Conservation (phyloP, 2,888 invertebrate species). For the Metalampra italica region DNA sequence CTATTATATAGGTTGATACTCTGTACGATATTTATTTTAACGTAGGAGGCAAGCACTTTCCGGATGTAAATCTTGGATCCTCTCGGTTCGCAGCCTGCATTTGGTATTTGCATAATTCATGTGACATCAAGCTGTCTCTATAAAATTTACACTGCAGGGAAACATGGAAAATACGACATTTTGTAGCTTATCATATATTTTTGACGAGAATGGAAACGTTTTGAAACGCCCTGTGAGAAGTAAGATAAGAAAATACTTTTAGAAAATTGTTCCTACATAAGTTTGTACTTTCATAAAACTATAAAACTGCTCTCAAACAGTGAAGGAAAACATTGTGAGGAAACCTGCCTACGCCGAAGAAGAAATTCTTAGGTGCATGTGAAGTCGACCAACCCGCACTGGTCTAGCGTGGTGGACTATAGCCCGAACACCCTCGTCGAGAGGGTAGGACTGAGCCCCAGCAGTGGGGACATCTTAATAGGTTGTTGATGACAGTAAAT, state of each 20-base stretch:
- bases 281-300: not conserved
- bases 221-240: not conserved
- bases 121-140: constrained; percentile 55
- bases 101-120: constrained; percentile 65
- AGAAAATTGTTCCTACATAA: constrained; percentile 2
- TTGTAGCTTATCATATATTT: constrained; percentile 24
- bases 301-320: no score
- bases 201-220: constrained; percentile 16
- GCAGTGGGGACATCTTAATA: no score
- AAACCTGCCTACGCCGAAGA: no score
- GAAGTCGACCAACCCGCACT: no score
- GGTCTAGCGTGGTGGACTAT: no score
- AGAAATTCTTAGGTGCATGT: no score
- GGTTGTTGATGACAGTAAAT: no score
- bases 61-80: constrained; percentile 52
- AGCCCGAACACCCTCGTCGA: no score
- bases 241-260: not conserved
- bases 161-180: constrained; percentile 40
- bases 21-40: constrained; percentile 17
- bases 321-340: no score
- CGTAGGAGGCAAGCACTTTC: constrained; percentile 32
- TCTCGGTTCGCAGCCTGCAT: constrained; percentile 42
- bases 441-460: no score
- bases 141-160: constrained; percentile 55
- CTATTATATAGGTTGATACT: not conserved